Base-by-base conservation (phyloP, 2,888 invertebrate genomes). In the Camptogramma bilineatum region DNA sequence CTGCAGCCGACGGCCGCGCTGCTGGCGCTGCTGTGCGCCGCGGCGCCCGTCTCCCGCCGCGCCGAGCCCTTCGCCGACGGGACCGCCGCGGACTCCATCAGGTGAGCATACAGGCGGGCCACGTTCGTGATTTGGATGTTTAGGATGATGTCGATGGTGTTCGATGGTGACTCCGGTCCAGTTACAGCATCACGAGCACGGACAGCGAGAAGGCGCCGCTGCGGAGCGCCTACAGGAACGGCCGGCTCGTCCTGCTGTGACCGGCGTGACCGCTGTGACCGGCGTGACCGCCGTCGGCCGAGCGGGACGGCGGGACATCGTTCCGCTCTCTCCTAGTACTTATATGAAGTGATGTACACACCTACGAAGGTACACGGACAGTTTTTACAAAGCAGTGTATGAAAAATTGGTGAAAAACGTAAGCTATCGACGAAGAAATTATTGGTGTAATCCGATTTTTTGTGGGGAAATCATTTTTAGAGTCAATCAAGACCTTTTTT, bases 241-340 rank as follows among this genome's bases (percentile, higher is more conserved):
- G 86, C 10, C 79, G 80, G 28, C 78, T 86, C 58, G 82, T 84
- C 52, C 63, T 85, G 3, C 60, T 85, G 70, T 83, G 73, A 70
- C 55, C n/a, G n/a, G n/a, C n/a, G n/a, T n/a, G n/a, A n/a, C n/a
- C n/a, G n/a, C n/a, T n/a, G n/a, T n/a, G n/a, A n/a, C n/a, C n/a
- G n/a, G n/a, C n/a, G n/a, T n/a, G n/a, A n/a, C n/a, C n/a, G n/a
- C n/a, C n/a, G n/a, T n/a, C n/a, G n/a, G n/a, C n/a, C n/a, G n/a
- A n/a, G n/a, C n/a, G n/a, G n/a, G n/a, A n/a, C n/a, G n/a, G n/a
- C n/a, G n/a, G n/a, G n/a, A n/a, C n/a, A n/a, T n/a, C n/a, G n/a
- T n/a, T n/a, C n/a, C n/a, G n/a, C n/a, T n/a, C n/a, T n/a, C n/a
- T n/a, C n/a, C n/a, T n/a, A n/a, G n/a, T n/a, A n/a, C n/a, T n/a